Percentiles rank a stretch among this genome's conserved stretches.
These are phyloP conservation scores for Pongo pygmaeus DNA, from an alignment of 2,113 vertebrate genomes.

Conservation along the genomic window DNA sequence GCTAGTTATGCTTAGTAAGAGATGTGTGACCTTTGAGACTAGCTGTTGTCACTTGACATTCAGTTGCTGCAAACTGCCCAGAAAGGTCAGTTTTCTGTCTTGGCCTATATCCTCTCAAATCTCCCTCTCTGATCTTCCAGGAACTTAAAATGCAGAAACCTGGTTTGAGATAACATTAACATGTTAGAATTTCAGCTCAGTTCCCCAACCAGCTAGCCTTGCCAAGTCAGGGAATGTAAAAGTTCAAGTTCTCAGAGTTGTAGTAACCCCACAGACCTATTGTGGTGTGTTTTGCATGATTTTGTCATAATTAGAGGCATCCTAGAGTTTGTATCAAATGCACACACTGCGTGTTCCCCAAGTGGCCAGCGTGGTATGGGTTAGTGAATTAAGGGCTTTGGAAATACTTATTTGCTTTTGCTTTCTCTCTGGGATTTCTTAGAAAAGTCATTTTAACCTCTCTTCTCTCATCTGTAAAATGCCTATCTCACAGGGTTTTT, in stretches of 20 bases:
- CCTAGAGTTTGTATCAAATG: not conserved
- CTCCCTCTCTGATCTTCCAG: constrained; percentile 61
- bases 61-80: not conserved
- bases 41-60: not conserved
- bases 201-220: constrained; percentile 57
- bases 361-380: accelerated
- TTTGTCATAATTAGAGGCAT: not conserved
- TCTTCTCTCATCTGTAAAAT: not conserved
- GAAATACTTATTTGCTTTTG: not conserved
- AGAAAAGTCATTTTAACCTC: not conserved
- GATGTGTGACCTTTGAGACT: constrained; percentile 29
- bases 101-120: constrained; percentile 40
- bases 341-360: accelerated
- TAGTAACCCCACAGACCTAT: not conserved
- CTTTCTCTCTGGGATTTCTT: not conserved
- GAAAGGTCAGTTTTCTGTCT: constrained; percentile 49
- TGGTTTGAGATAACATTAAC: constrained; percentile 44
- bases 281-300: not conserved
- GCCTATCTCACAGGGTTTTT: not conserved
- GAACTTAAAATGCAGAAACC: constrained; percentile 60
- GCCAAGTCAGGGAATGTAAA: constrained; percentile 61
- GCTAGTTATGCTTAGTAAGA: not conserved
- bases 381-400: not conserved
- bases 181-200: constrained; percentile 32
- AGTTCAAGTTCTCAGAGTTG: constrained; percentile 60